phyloP scores from a whole-genome alignment of 1,140 invertebrate species.

The Saccostrea cuccullata region DNA sequence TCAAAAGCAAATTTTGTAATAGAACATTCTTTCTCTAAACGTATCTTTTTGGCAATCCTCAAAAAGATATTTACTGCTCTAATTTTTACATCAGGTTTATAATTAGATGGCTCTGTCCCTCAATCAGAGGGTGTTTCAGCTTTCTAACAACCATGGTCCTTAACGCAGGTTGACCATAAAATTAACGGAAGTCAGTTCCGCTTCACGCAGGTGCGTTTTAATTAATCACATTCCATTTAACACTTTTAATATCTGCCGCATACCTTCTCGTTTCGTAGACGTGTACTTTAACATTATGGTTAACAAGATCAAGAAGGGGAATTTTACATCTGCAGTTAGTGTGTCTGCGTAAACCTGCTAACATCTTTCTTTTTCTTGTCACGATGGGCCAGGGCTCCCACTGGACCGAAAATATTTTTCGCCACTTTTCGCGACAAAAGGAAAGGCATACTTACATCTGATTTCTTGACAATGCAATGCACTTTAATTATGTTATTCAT shows the following conservation, averaged over 20 bases:
- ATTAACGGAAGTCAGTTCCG: conserved; percentile 15
- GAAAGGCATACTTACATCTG: too few relatives aligned
- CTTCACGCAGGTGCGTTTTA: not conserved
- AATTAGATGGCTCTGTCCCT: not conserved
- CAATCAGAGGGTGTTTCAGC: not conserved
- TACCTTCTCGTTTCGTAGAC: not conserved
- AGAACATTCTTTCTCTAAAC: too few relatives aligned
- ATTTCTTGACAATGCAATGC: too few relatives aligned
- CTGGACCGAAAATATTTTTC: too few relatives aligned
- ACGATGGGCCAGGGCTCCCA: too few relatives aligned
- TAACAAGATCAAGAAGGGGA: not conserved
- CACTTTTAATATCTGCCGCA: not conserved
- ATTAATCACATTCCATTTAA: conserved; percentile 1
- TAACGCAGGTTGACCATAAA: conserved; percentile 4
- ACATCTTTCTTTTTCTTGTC: too few relatives aligned
- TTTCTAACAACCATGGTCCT: not conserved
- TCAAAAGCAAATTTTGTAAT: not conserved
- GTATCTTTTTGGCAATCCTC: not conserved
- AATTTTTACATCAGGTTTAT: not conserved
- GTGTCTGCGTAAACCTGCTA: too few relatives aligned
- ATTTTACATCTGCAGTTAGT: too few relatives aligned
- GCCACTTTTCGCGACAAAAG: too few relatives aligned
- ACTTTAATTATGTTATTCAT: too few relatives aligned
- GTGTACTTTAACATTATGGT: not conserved
- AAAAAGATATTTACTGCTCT: not conserved